These are phyloP conservation scores for Panonychus citri DNA, from an alignment of 1,140 invertebrate genomes.

Conservation along the genomic window DNA sequence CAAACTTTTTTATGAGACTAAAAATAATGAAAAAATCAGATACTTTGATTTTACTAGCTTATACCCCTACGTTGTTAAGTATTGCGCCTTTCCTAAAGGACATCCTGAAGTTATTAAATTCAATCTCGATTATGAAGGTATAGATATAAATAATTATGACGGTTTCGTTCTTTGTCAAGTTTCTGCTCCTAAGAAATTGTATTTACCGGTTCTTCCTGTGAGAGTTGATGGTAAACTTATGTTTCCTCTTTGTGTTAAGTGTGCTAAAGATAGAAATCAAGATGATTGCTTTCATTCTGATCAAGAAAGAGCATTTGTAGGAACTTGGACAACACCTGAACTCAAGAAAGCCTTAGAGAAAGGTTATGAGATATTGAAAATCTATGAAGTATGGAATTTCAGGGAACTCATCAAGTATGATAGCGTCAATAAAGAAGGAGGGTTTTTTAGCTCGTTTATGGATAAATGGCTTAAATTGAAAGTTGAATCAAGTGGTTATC, in stretches of 20 bases:
- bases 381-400: slow-evolving; percentile 23
- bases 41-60: slow-evolving; percentile 15
- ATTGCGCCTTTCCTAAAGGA: not conserved
- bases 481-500: slow-evolving; percentile 15
- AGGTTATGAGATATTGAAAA: slow-evolving; percentile 20
- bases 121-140: slow-evolving; percentile 11
- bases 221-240: slow-evolving; percentile 8
- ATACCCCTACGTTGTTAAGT: not conserved
- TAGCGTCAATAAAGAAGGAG: too few relatives aligned
- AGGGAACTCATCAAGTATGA: not conserved
- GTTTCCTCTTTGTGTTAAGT: slow-evolving; percentile 14
- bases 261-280: slow-evolving; percentile 7
- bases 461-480: not conserved
- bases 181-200: slow-evolving; percentile 9
- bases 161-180: slow-evolving; percentile 16
- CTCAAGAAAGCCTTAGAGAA: slow-evolving; percentile 18
- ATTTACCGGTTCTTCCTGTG: slow-evolving; percentile 12
- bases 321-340: slow-evolving; percentile 22
- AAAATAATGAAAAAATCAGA: slow-evolving; percentile 18
- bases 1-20: slow-evolving; percentile 15
- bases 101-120: slow-evolving; percentile 20
- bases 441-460: not conserved
- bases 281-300: slow-evolving; percentile 16
- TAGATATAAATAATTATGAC: slow-evolving; percentile 10
- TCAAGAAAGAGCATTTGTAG: slow-evolving; percentile 18